A percentile compares a stretch with the other conserved stretches of the same genome.
phyloP scores from a whole-genome alignment of 2,888 invertebrate species.

The Callosobruchus maculatus region DNA sequence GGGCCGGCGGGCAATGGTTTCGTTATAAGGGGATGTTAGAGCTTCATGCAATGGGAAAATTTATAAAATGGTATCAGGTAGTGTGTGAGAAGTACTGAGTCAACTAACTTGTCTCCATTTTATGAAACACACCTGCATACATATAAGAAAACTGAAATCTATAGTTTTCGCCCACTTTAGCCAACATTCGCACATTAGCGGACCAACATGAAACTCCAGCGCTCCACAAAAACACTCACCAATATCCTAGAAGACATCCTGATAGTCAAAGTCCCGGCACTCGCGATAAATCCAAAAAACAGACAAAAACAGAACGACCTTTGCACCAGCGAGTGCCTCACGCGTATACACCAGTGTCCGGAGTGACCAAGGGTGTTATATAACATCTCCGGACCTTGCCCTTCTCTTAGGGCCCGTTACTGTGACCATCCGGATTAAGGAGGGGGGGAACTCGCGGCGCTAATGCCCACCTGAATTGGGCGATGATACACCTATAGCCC shows the following conservation, averaged over 20 bases:
- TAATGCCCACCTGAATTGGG: not conserved
- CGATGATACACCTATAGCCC: too few species aligned
- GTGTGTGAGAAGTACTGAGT: too few species aligned
- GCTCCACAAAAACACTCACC: slow-evolving; percentile 5
- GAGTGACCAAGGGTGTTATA: slow-evolving; percentile 27
- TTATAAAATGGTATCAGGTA: too few species aligned
- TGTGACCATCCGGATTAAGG: not conserved
- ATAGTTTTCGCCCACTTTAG: too few species aligned
- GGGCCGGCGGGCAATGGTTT: too few species aligned
- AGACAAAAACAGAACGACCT: slow-evolving; percentile 27
- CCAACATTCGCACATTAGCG: not conserved
- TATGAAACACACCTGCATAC: too few species aligned
- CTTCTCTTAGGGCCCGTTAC: slow-evolving; percentile 24
- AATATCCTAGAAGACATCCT: slow-evolving; percentile 3
- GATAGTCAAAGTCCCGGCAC: slow-evolving; percentile 7
- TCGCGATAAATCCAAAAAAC: slow-evolving; percentile 16
- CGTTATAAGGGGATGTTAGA: too few species aligned
- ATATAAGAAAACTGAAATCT: too few species aligned
- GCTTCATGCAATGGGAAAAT: too few species aligned
- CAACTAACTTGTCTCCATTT: too few species aligned
- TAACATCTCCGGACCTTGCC: slow-evolving; percentile 28
- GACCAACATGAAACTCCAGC: not conserved
- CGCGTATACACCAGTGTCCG: not conserved
- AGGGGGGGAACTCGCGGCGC: not conserved
- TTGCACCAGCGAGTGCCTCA: slow-evolving; percentile 17